Conservation (phyloP, 1,140 invertebrate species). For the Drosophila insularis region DNA sequence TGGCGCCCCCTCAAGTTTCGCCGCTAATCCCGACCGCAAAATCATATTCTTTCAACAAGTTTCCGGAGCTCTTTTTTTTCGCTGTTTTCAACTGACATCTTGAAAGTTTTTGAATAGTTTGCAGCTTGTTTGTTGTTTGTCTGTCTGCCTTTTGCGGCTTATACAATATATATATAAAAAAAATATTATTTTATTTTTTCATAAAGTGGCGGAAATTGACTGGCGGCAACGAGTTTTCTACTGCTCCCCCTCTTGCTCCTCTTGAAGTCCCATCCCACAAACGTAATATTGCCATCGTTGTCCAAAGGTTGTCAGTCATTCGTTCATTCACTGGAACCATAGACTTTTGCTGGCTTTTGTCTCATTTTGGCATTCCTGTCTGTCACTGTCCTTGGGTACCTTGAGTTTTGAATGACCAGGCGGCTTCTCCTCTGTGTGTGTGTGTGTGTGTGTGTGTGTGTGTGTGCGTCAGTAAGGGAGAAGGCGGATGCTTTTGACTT, state of each 20-base stretch:
- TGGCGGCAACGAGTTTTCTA: conserved; percentile 48
- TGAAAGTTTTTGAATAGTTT: conserved; percentile 57
- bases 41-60: conserved; percentile 7
- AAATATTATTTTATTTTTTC: conserved; percentile 43
- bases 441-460: too few species aligned
- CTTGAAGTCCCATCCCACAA: not conserved
- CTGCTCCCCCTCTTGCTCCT: not conserved
- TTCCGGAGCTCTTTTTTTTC: not conserved
- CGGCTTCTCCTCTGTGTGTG: not conserved
- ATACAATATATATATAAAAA: conserved; percentile 28
- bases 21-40: conserved; percentile 56
- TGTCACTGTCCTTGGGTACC: conserved; percentile 15
- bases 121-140: conserved; percentile 20
- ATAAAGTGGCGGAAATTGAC: conserved; percentile 63
- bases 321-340: conserved; percentile 51
- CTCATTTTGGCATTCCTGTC: conserved; percentile 50
- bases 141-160: conserved; percentile 33
- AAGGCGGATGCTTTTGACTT: not conserved
- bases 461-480: too few species aligned
- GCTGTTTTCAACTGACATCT: conserved; percentile 52
- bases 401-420: conserved; percentile 1
- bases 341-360: conserved; percentile 48
- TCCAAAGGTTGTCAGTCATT: conserved; percentile 36
- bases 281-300: not conserved
- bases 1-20: conserved; percentile 13